Evolutionary conservation across 30 jellyfish, hydroid and myxozoan genomes (phyloP), one percentile per base, ranked within the genome.

Genomic region (Chrysaora quinquecirrha): DNA sequence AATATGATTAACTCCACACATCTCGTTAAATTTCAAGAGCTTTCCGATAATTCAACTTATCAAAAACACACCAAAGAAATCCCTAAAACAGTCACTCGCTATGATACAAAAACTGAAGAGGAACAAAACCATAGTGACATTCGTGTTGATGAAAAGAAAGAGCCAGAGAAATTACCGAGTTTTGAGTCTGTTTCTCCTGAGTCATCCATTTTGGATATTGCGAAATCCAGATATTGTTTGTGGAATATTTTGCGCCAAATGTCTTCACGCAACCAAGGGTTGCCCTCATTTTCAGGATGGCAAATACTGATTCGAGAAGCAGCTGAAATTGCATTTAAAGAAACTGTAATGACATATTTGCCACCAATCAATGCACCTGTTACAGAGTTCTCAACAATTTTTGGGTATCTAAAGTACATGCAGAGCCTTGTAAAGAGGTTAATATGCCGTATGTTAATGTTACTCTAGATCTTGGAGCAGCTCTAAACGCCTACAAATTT

Each of bases 401-500:
- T n/a, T n/a, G n/a, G n/a, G n/a, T n/a, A n/a, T n/a, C n/a, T n/a
- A n/a, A n/a, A n/a, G n/a, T n/a, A n/a, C n/a, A n/a, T n/a, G n/a
- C n/a, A n/a, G n/a, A n/a, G n/a, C n/a, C n/a, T n/a, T n/a, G 73
- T 7, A 62, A 18, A 1, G 31, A 63, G 19, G 66, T 30, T 20
- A 78, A 33, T 30, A 78, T 61, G 89, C 88, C 68, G 3, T 76
- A 54, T 61, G 88, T 76, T 2, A 76, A 54, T 28, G 88, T 76
- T 9, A 76, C 84, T n/a, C 30, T 64, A 29, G 89, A 78, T 1
- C 85, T 61, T 7, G 89, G 85, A 7, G 86, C 89, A 30, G 89
- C 85, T 22, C 62, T 54, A 27, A 77, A 77, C 31, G 89, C 73
- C 20, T 78, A 22, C 31, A 61, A 61, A 47, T 27, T 66, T 14